A percentile compares a stretch with the other conserved stretches of the same genome.
Evolutionary conservation across 2,797 vertebrate species (phyloP).

Genomic region (Anabacerthia variegaticeps): DNA sequence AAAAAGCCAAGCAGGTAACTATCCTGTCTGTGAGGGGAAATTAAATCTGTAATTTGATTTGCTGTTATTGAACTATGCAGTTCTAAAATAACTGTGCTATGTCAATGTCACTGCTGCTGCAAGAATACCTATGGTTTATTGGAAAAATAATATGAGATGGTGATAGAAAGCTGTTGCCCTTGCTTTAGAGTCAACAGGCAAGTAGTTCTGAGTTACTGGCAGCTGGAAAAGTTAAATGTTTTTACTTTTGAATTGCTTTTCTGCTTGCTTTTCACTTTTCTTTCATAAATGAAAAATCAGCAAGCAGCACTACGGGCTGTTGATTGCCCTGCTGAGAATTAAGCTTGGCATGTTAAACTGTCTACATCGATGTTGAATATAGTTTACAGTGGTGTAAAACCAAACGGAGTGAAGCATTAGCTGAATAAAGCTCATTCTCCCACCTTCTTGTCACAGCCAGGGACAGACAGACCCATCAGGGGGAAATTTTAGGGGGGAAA

Average conservation of each 20-base stretch:
- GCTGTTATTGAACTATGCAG: conserved; percentile 13
- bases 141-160: conserved; percentile 5
- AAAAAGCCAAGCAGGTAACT: conserved; percentile 79
- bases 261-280: background rate
- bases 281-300: conserved; percentile 5
- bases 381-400: background rate
- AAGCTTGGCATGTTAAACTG: background rate
- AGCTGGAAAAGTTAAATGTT: background rate
- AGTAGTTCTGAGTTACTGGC: background rate
- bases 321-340: background rate
- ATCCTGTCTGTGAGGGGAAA: background rate
- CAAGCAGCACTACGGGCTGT: background rate
- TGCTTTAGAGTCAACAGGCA: background rate
- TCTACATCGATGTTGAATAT: background rate
- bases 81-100: conserved; percentile 42
- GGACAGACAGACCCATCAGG: background rate
- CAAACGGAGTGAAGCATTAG: background rate
- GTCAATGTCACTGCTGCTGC: background rate
- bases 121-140: conserved; percentile 8
- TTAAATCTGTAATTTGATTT: conserved; percentile 39
- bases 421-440: background rate
- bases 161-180: background rate
- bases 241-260: conserved; percentile 13
- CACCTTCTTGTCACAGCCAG: background rate
- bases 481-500: background rate